phyloP scores from a whole-genome alignment of 2,113 vertebrate genomes.

The Oryzias javanicus region DNA sequence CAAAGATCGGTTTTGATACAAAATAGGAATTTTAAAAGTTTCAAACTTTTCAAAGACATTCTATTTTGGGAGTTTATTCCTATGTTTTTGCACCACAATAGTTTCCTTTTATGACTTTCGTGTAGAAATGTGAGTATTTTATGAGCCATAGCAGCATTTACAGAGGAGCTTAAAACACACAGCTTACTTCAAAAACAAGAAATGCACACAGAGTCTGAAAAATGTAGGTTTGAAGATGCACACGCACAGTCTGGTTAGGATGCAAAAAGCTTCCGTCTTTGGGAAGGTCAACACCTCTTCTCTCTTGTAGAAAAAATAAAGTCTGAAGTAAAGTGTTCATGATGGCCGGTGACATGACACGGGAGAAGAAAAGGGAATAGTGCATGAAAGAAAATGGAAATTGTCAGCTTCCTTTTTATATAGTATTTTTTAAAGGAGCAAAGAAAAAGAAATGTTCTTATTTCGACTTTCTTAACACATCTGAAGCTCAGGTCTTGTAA shows the following conservation, averaged over 20 bases:
- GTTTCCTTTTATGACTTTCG: conserved; percentile 12
- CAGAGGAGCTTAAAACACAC: conserved; percentile 36
- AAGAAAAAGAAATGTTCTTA: no score
- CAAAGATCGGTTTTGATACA: no score
- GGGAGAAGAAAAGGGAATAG: conserved; percentile 4
- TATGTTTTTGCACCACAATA: conserved; percentile 1
- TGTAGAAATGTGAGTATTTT: conserved; percentile 4
- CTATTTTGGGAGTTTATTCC: no score
- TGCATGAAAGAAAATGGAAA: not conserved
- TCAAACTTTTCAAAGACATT: no score
- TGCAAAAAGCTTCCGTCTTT: conserved; percentile 58
- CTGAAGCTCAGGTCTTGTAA: no score
- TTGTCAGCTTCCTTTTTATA: not conserved
- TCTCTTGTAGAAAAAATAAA: conserved; percentile 18
- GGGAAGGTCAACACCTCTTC: conserved; percentile 50
- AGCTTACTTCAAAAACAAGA: conserved; percentile 38
- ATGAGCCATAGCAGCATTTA: conserved; percentile 38
- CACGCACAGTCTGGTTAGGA: conserved; percentile 33
- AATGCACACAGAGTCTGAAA: conserved; percentile 33
- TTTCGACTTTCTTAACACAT: no score
- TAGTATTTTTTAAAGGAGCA: not conserved
- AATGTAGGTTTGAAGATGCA: conserved; percentile 24
- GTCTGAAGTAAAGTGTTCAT: conserved; percentile 52
- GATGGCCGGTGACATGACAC: conserved; percentile 32
- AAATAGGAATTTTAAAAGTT: no score